Evolutionary conservation across 37 sponge, comb jelly and placozoan species (phyloP).

Genomic region (Axinella damicornis): DNA sequence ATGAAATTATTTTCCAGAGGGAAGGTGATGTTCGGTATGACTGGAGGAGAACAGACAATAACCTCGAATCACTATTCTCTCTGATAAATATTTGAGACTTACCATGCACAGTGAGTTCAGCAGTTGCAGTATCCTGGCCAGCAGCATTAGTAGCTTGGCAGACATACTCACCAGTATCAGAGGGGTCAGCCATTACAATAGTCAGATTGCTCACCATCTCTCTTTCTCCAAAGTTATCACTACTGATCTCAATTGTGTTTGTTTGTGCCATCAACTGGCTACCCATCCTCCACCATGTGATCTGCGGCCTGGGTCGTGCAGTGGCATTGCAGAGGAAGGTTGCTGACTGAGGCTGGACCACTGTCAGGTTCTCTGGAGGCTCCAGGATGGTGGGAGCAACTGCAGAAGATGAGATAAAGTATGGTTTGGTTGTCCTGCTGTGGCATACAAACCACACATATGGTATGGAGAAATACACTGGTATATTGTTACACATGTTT

Average conservation of each 20-base stretch:
- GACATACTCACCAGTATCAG: conserved; percentile 46
- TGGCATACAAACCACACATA: too few relatives aligned
- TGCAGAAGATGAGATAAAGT: too few relatives aligned
- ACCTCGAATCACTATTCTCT: too few relatives aligned
- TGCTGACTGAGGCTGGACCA: not conserved
- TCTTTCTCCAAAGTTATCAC: conserved; percentile 1
- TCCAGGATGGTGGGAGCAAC: conserved; percentile 2
- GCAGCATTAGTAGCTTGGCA: conserved; percentile 65
- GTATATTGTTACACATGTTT: too few relatives aligned
- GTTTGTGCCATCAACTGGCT: not conserved
- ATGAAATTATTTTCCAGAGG: too few relatives aligned
- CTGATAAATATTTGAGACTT: not conserved
- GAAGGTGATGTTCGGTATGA: too few relatives aligned
- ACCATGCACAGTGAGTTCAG: conserved; percentile 53
- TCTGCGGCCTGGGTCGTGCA: conserved; percentile 53
- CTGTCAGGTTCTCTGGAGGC: not conserved
- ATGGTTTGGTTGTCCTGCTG: too few relatives aligned
- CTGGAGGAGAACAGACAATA: too few relatives aligned
- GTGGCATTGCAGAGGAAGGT: conserved; percentile 47
- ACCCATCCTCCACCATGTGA: conserved; percentile 64
- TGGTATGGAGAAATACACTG: too few relatives aligned
- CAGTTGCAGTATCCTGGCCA: conserved; percentile 2
- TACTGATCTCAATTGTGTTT: not conserved
- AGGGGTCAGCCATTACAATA: conserved; percentile 2
- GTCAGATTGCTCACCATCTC: conserved; percentile 31